Percentiles rank a stretch among this genome's conserved stretches.
Conservation (phyloP, 2,888 invertebrate genomes). For the Frankliniella fusca region DNA sequence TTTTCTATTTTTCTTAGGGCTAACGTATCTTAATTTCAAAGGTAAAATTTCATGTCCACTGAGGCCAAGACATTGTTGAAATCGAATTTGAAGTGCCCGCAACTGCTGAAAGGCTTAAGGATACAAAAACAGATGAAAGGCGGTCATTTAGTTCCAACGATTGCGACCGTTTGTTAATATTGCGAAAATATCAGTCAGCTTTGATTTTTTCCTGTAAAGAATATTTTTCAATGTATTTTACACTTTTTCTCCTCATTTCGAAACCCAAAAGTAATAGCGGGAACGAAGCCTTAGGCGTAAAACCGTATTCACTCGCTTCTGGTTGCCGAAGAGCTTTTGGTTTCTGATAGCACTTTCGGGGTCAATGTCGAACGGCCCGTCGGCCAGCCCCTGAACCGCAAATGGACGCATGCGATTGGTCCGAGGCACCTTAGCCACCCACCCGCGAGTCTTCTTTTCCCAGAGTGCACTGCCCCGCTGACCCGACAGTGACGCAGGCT, state of each 20-base stretch:
- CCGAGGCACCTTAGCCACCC: background rate
- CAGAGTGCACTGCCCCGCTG: slow-evolving; percentile 13
- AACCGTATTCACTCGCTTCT: too few species aligned
- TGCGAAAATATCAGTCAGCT: too few species aligned
- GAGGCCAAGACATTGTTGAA: background rate
- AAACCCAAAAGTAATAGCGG: too few species aligned
- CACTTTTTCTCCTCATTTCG: too few species aligned
- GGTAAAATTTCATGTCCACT: background rate
- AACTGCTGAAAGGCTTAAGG: background rate
- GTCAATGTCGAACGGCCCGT: slow-evolving; percentile 5
- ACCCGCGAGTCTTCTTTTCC: background rate
- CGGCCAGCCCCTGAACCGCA: background rate
- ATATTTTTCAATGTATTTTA: too few species aligned
- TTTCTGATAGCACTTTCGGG: background rate
- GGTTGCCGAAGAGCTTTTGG: background rate
- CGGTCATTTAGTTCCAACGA: too few species aligned
- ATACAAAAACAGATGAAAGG: too few species aligned
- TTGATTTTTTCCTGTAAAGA: too few species aligned
- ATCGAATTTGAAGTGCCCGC: background rate
- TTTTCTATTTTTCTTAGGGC: background rate
- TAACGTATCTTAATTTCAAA: background rate
- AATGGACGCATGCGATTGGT: background rate
- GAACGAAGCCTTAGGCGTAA: too few species aligned
- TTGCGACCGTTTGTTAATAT: too few species aligned
- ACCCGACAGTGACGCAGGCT: background rate